Base-by-base conservation (phyloP, 2,888 invertebrate species). In the Eurytoma adleriae region DNA sequence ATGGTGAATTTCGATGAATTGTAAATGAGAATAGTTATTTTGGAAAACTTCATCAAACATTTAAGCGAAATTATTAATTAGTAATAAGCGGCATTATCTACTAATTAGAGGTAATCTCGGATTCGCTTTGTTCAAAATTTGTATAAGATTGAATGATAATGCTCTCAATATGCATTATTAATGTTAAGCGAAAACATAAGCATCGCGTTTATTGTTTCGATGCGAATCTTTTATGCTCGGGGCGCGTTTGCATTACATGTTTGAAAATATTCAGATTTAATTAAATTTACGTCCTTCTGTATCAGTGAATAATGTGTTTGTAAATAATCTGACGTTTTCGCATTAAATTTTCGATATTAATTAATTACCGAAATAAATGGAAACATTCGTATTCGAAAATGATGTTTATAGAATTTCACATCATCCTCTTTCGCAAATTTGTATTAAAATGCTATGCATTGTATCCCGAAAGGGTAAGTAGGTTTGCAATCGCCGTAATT, bases 281-380 rank as follows among this genome's bases (percentile, higher is more conserved):
- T 70, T 70, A 59, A 69, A 56, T 71, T 78, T 78, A 40, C 52
- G 66, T 30, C 61, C 56, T 40, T 77, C 61, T 27, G n/a, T 57
- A 59, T 52, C 0, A 40, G 64, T 56, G 67, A 67, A 59, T 30
- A 64, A 70, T 66, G 59, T 64, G 13, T 72, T 71, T 67, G 59
- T 59, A 78, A 72, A 72, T 67, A 54, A 69, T 40, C 4, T 24
- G 18, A 69, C 54, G 54, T 27, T 59, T 30, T 50, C 71, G 24
- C 50, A 71, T 78, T 67, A 50, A 57, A 52, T 78, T 67, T 72
- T 50, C 71, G 54, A 40, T 78, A 67, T 57, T 72, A 72, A 78
- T 56, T 78, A 78, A 72, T 67, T 78, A 72, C 64, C 50, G 57
- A 71, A 59, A 57, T 71, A 66, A 78, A 78, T 20, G 78, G 71